Evolutionary conservation across 1,140 invertebrate species (phyloP), one percentile per base, ranked within the genome.

Genomic region (Camponotus vicinus): DNA sequence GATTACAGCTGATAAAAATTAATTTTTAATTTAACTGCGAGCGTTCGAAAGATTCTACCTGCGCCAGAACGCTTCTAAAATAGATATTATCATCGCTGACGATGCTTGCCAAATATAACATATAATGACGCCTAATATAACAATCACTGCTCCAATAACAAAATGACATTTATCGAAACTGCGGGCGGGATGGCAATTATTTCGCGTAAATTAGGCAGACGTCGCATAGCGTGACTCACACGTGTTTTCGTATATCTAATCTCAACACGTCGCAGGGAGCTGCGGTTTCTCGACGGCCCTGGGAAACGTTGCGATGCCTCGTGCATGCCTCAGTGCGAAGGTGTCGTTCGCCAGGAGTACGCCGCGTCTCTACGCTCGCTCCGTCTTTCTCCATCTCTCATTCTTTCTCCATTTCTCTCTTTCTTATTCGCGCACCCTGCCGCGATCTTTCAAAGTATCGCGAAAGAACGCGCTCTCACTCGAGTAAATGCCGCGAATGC

Each of bases 291-390:
- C 49, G 49, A 63, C 85, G 76, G 55, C 85, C 85, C 85, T 86
- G 77, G 15, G 55, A 70, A 82, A 75, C 85, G 77, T 86, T 66
- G 85, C 85, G 85, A 86, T 45, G 77, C 85, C 55, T 86, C 84
- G 76, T 69, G 66, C 27, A 80, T 45, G 85, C 49, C 18, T 63
- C 89, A 90, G 91, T 92, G 89, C 79, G 69, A 83, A 57, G 69
- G 79, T 83, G 79, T 32, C 79, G 69, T 83, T 85, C 87, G 73
- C 66, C 77, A 69, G 27, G 87, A 59, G 70, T 70, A 52, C 49
- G 77, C 59, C 52, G 40, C 42, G 75, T 71, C 45, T 57, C 66
- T 52, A 52, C 40, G 27, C 40, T 40, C 69, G 67, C 66, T 32
- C 70, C 18, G 21, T 21, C 32, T n/a, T 11, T 45, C 40, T 21